Base-by-base conservation (phyloP, 2,113 vertebrate species). In the Octodon degus region DNA sequence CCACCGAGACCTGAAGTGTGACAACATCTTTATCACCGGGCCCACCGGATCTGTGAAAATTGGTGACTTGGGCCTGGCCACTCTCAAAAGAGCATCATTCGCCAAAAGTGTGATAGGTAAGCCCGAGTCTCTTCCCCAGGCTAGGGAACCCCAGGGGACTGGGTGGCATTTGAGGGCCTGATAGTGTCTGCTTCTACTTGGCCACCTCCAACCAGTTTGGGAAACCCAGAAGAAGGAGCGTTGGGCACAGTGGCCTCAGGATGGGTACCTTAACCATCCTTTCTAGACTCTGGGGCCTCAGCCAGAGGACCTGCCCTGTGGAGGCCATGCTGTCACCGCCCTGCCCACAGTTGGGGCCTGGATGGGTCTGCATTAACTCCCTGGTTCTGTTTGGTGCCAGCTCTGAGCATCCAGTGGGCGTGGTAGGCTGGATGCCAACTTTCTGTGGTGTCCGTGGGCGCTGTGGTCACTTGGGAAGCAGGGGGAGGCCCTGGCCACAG, bases 11-110 rank as follows among this genome's bases (percentile, higher is more conserved):
- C 99, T 99, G 72, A 99, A 99, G 98, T 99, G 99, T 83, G 99
- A 99, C 98, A 99, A 99, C 98, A 99, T 99, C 98, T 99, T 99
- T 98, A 99, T 99, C 98, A 99, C 99, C 7, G 99, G 99, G 92
- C 99, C 99, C 85, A 99, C 99, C 0, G 99, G 99, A 96, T 99
- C 99, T 7, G 99, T 99, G 94, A 99, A 99, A 98, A 99, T 99
- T 4, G 99, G 99, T 50, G 99, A 99, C 95, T 98, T 99, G 96
- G 99, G 99, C 90, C 97, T 99, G 96, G 99, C 99, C 74, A 99
- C 99, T 37, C 98, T 99, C 93, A 99, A 99, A 98, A 99, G 99
- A 97, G 98, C 99, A 32, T 99, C 99, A 0, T 99, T 99, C 95
- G 99, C 99, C 87, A 99, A 99, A 98, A 99, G 99, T 93, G 99